phyloP scores from a whole-genome alignment of 1,140 invertebrate species.

The Ladona fulva region DNA sequence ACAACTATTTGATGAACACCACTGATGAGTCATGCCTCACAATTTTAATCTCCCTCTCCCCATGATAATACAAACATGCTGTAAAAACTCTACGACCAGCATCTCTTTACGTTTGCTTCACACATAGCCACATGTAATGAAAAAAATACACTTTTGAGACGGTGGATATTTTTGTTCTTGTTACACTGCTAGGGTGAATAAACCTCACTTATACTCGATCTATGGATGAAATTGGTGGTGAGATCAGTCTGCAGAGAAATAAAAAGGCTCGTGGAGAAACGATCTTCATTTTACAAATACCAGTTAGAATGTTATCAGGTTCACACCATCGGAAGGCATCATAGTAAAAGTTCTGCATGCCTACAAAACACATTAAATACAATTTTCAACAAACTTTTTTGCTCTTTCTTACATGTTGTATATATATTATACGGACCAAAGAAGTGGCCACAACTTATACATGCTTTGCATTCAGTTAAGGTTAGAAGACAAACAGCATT shows the following conservation, averaged over 20 bases:
- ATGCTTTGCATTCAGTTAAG: not conserved
- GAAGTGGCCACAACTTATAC: conserved; percentile 5
- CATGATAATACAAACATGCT: conserved; percentile 10
- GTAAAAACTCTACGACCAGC: not conserved
- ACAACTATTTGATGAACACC: conserved; percentile 4
- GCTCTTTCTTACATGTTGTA: not conserved
- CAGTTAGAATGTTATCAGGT: not conserved
- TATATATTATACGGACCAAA: not conserved
- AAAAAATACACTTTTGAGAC: conserved; percentile 4
- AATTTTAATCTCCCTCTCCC: not conserved
- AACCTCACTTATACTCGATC: not conserved
- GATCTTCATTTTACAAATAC: not conserved
- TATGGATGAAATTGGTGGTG: not conserved
- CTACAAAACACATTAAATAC: not conserved
- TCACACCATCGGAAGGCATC: conserved; percentile 2
- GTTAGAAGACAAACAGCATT: not conserved
- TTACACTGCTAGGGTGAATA: not conserved
- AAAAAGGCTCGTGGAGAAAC: not conserved
- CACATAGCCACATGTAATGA: not conserved
- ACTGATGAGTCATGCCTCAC: conserved; percentile 7
- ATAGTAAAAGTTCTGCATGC: conserved; percentile 1
- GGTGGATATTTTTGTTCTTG: not conserved
- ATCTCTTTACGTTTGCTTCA: not conserved
- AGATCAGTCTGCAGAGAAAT: conserved; percentile 2
- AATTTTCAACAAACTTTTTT: not conserved